phyloP scores from a whole-genome alignment of 1,140 invertebrate species.

The Leptestheria dahalacensis region DNA sequence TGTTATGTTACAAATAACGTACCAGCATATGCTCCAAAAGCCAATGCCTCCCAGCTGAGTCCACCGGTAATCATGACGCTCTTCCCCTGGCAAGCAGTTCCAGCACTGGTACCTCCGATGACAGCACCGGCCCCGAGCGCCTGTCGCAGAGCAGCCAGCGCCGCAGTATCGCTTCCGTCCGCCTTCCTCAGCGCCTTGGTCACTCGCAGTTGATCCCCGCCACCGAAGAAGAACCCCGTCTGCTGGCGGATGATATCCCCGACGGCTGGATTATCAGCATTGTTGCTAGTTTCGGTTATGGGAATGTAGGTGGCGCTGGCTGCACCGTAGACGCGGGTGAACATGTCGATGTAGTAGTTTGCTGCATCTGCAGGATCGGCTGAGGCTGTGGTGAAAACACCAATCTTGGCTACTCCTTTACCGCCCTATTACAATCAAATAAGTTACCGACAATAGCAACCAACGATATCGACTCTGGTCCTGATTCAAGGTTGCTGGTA shows the following conservation, averaged over 20 bases:
- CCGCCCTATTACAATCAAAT: no score
- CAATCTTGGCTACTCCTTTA: slow-evolving; percentile 12
- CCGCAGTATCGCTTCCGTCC: slow-evolving; percentile 19
- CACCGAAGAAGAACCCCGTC: slow-evolving; percentile 26
- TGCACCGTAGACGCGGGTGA: slow-evolving; percentile 5
- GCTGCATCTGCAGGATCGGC: slow-evolving; percentile 7
- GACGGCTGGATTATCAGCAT: slow-evolving; percentile 12
- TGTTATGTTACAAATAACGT: background rate
- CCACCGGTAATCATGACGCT: slow-evolving; percentile 23
- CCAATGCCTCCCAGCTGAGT: slow-evolving; percentile 5
- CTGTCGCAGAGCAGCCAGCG: background rate
- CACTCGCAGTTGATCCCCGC: slow-evolving; percentile 24
- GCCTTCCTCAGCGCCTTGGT: slow-evolving; percentile 20
- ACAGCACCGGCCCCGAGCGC: slow-evolving; percentile 22
- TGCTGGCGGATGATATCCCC: slow-evolving; percentile 20
- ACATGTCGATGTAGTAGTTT: slow-evolving; percentile 12
- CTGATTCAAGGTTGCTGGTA: no score
- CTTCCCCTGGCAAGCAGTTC: slow-evolving; percentile 21
- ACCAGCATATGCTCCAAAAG: background rate
- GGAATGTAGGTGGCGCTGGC: slow-evolving; percentile 12
- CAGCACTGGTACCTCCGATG: slow-evolving; percentile 25
- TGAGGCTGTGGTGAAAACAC: slow-evolving; percentile 12
- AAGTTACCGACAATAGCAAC: background rate
- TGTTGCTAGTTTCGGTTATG: slow-evolving; percentile 12
- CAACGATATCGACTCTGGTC: no score